Evolutionary conservation across 2,113 vertebrate genomes (phyloP).

Genomic region (Daphoenositta chrysoptera): DNA sequence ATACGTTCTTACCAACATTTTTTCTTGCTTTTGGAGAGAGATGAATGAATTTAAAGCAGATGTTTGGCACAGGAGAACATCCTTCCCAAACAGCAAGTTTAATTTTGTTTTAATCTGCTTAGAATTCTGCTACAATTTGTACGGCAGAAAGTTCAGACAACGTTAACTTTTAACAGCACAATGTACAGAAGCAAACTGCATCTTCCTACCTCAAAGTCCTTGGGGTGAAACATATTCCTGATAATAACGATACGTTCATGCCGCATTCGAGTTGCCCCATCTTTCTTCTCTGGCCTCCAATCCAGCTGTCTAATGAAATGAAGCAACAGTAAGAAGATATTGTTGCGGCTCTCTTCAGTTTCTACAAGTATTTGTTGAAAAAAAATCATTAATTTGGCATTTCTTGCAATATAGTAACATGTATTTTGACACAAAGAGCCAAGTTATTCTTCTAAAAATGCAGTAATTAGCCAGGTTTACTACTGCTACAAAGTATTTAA

Average conservation of each 20-base stretch:
- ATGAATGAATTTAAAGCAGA: neutral
- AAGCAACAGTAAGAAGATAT: slow-evolving; percentile 63
- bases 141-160: neutral
- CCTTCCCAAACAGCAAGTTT: neutral
- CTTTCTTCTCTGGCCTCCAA: slow-evolving; percentile 92
- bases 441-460: neutral
- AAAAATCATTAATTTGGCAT: slow-evolving; percentile 10
- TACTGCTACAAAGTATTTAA: neutral
- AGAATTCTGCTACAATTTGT: neutral
- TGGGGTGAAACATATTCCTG: slow-evolving; percentile 96
- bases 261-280: slow-evolving; percentile 77
- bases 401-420: neutral
- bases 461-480: neutral
- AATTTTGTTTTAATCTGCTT: neutral
- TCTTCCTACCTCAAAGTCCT: slow-evolving; percentile 87
- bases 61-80: neutral
- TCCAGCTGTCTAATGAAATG: slow-evolving; percentile 87
- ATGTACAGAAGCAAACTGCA: neutral
- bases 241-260: slow-evolving; percentile 92
- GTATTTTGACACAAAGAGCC: neutral
- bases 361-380: slow-evolving; percentile 59
- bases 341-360: slow-evolving; percentile 58
- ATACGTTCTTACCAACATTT: neutral
- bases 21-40: neutral
- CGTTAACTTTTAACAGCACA: neutral